Base-by-base conservation (phyloP, 1,140 invertebrate genomes). In the Melanaphis sacchari region DNA sequence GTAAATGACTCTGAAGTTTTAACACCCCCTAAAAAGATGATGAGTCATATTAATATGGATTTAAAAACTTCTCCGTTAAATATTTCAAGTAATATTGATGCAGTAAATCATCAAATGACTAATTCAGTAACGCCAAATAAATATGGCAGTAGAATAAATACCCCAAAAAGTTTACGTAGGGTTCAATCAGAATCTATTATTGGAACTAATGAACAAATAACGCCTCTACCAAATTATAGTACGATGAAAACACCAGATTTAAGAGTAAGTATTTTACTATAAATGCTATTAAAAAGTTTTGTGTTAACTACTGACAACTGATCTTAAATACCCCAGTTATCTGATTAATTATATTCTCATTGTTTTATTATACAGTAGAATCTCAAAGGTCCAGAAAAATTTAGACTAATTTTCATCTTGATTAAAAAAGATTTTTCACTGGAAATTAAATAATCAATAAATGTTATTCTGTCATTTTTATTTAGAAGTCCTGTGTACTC, bases 171-270 rank as follows among this genome's bases (percentile, higher is more conserved):
- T 88, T 52, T 94, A 76, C 46, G 85, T 40, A 90, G 89, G 22
- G 40, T 66, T 90, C n/a, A 38, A 84, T 93, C 91, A 40, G 91
- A 93, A 54, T 90, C 43, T 66, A 8, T 36, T 41, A 93, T 90
- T 59, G 87, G n/a, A 59, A 91, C 43, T 40, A 93, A 84, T 26
- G 91, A 49, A 38, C 76, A 82, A 52, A 93, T 94, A 24, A 94
- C 94, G 2, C 94, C 94, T 52, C 88, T 94, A 40, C 59, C 94
- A 66, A 93, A 94, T 91, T 94, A 94, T 84, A 94, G 94, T 93
- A 22, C 76, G 26, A 94, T 94, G 94, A 94, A 94, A 94, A 94
- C 93, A 40, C 93, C 94, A 87, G 93, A 93, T n/a, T 93, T 94
- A 92, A 94, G 94, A 91, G 94, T 94, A 93, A 94, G 52, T 46